Conservation (phyloP, 2,797 vertebrate genomes). For the Poliocrania exsul region DNA sequence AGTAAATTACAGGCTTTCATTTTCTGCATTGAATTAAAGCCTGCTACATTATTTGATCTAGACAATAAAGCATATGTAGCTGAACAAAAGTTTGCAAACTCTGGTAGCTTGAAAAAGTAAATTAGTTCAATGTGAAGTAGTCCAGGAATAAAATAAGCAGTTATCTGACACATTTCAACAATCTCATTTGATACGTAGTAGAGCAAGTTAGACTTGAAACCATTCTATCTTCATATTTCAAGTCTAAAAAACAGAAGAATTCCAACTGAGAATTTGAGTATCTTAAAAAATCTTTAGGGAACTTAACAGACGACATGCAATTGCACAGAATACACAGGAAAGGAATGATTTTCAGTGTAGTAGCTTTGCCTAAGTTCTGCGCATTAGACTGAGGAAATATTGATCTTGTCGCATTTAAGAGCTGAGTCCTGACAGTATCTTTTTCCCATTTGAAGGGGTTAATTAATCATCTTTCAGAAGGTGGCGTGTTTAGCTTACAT, state of each 20-base stretch:
- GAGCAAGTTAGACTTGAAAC: conserved; percentile 59
- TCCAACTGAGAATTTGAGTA: conserved; percentile 55
- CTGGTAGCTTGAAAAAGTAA: neutral
- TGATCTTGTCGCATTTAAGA: conserved; percentile 70
- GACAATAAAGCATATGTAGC: conserved; percentile 41
- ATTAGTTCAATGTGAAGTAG: conserved; percentile 53
- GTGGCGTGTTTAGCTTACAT: conserved; percentile 71
- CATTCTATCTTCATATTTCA: conserved; percentile 55
- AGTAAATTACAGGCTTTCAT: conserved; percentile 64
- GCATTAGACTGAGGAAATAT: conserved; percentile 68
- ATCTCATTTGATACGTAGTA: conserved; percentile 58
- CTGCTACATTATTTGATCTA: conserved; percentile 35
- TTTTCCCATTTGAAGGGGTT: conserved; percentile 67
- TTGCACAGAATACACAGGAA: conserved; percentile 47
- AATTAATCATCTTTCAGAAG: conserved; percentile 79
- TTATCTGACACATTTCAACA: conserved; percentile 41
- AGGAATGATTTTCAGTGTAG: conserved; percentile 55
- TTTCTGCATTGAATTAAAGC: conserved; percentile 64
- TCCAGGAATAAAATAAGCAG: conserved; percentile 30
- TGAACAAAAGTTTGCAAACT: conserved; percentile 55
- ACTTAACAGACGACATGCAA: conserved; percentile 32
- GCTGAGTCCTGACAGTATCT: conserved; percentile 65
- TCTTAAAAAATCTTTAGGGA: conserved; percentile 66
- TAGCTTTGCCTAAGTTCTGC: conserved; percentile 61
- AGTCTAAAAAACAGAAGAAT: conserved; percentile 45